Base-by-base conservation (phyloP, 2,797 vertebrate species). In the Spea hammondii region DNA sequence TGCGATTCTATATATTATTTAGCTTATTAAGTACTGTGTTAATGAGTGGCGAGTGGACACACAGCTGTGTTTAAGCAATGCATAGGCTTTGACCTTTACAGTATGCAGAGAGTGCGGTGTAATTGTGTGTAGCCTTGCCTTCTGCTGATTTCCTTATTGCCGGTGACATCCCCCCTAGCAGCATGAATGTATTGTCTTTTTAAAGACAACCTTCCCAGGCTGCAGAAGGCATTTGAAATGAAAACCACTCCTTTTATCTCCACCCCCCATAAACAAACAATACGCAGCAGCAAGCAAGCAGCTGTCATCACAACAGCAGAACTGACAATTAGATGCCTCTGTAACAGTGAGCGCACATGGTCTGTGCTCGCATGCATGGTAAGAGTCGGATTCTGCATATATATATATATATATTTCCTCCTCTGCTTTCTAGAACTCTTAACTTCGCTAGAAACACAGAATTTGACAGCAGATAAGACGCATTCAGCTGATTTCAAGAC, bases 121-220 rank as follows among this genome's bases (percentile, higher is more conserved):
- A 70, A 70, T 70, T 70, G 51, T 70, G 17, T 55, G 76, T 84
- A 84, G 83, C 76, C 82, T 84, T 85, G 66, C 74, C 83, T 84
- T 85, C 59, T 76, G 66, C 79, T 84, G 83, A 83, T 78, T 86
- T 82, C 60, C 49, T 79, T 82, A 79, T 77, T 84, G 84, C 83
- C 79, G 14, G 10, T 76, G 59, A 80, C 73, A 71, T 72, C 72
- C 4, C 3, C 66, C 80, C 77, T 79, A 83, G 54, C 65, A 85
- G 65, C 6, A 71, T 83, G 68, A 74, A 86, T 75, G 72, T 4
- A 67, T 79, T 76, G 1, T 77, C 49, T 68, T 4, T 32, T 0
- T 57, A 81, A 70, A 66, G 51, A 9, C 0, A 44, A 45, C 73
- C 12, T 79, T 84, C 65, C 62, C 32, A 75, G 68, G 74, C 14